Evolutionary conservation across 1,140 invertebrate species (phyloP).

Genomic region (Nymphalis io): DNA sequence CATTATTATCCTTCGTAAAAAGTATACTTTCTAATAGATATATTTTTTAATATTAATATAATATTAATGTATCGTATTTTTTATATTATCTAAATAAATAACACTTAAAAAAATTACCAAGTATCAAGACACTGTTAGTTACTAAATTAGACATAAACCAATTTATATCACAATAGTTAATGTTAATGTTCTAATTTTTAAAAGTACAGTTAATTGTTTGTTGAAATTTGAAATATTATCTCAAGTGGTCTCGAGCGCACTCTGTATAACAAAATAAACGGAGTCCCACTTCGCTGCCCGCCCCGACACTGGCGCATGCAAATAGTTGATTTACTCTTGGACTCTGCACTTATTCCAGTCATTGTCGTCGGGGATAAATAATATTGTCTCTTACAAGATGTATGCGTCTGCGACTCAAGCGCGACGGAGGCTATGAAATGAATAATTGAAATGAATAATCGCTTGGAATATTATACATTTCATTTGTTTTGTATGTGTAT

Average conservation of each 20-base stretch:
- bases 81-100: neutral
- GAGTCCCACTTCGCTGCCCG: conserved; percentile 29
- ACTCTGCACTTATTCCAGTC: conserved; percentile 23
- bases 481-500: neutral
- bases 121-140: too few species aligned
- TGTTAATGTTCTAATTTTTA: neutral
- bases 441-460: conserved; percentile 9
- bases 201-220: neutral
- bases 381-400: conserved; percentile 27
- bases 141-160: too few species aligned
- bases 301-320: conserved; percentile 52
- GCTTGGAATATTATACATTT: neutral
- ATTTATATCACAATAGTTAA: too few species aligned
- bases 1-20: too few species aligned
- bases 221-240: neutral
- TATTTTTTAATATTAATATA: too few species aligned
- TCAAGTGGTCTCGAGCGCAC: conserved; percentile 17
- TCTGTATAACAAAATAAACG: conserved; percentile 32
- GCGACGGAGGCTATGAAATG: conserved; percentile 25
- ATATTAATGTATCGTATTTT: neutral
- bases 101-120: neutral
- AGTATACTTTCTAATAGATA: too few species aligned
- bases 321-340: conserved; percentile 74
- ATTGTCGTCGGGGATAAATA: conserved; percentile 29
- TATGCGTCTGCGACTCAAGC: conserved; percentile 26